Base-by-base conservation (phyloP, 2,113 vertebrate species). In the Anser brachyrhynchus region DNA sequence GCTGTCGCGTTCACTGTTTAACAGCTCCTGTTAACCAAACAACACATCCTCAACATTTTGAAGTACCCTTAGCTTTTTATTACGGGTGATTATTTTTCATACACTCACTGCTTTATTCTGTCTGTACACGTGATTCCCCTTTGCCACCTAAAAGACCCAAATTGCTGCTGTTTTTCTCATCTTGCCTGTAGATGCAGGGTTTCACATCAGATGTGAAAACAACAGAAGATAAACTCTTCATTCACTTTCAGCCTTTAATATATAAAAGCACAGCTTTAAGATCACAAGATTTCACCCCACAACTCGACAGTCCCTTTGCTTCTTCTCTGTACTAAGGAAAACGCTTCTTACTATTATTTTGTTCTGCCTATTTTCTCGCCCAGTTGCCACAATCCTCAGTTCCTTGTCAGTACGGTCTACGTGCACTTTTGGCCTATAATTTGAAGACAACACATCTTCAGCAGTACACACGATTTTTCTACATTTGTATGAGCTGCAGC, bases 1-100 rank as follows among this genome's bases (percentile, higher is more conserved):
- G 9, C 61, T 11, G 13, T 22, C 4, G 28, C 29, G 17, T 3
- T 58, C 55, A 0, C 64, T 21, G 5, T 23, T 3, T 16, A 11
- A 0, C 62, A 52, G 72, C 79, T 31, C 76, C 71, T 3, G 22
- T 25, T 7, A 7, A 13, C 22, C 74, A n/a, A 15, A 3, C 6
- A 31, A 0, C 64, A 8, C 55, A 3, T 6, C 46, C 89, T 79
- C 83, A 10, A 1, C 57, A 0, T 1, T 1, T 37, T 0, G 21
- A 29, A 35, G n/a, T 1, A 13, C 88, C 70, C 75, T 5, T 21
- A 13, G 54, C 74, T 62, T 11, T n/a, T 55, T 2, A 25, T 13
- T n/a, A 44, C 0, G 1, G 41, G 52, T 70, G 29, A 5, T 46
- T 28, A 2, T 25, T 89, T 73, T 5, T 13, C 85, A 19, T 1